Evolutionary conservation across 2,797 vertebrate species (phyloP).

Genomic region (Gymnoscopelus braueri): DNA sequence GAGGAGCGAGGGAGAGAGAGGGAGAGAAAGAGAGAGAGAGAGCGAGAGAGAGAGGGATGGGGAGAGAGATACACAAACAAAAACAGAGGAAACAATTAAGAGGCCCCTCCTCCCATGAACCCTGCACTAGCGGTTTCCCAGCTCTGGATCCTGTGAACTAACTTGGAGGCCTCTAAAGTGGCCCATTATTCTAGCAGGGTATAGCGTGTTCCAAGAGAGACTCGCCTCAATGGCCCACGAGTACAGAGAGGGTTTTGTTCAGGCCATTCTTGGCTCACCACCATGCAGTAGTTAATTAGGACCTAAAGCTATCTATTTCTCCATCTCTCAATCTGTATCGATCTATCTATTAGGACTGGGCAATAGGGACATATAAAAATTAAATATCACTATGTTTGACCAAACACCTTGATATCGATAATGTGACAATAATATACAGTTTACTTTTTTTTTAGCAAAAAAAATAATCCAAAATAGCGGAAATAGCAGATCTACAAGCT

Average conservation of each 20-base stretch:
- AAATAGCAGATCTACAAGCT: too few relatives aligned
- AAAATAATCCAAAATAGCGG: too few relatives aligned
- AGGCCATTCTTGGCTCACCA: conserved; percentile 71
- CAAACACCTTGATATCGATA: too few relatives aligned
- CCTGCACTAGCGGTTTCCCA: conserved; percentile 81
- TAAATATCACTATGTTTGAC: too few relatives aligned
- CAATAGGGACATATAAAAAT: neutral
- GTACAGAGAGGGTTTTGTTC: conserved; percentile 83
- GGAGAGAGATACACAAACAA: conserved; percentile 59
- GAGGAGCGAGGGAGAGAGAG: conserved; percentile 29
- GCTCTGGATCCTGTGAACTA: conserved; percentile 82
- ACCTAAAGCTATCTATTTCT: conserved; percentile 63
- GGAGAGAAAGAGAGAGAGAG: conserved; percentile 31
- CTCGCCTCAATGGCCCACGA: conserved; percentile 77
- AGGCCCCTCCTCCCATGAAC: conserved; percentile 76
- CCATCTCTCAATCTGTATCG: conserved; percentile 67
- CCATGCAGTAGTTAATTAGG: conserved; percentile 80
- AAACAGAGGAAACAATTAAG: conserved; percentile 82
- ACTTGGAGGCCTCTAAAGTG: conserved; percentile 82
- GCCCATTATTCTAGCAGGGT: conserved; percentile 81
- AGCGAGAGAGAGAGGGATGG: conserved; percentile 9
- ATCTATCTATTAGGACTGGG: conserved; percentile 41
- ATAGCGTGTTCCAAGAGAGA: conserved; percentile 78
- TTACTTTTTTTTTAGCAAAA: too few relatives aligned
- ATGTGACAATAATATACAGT: too few relatives aligned